These are phyloP conservation scores for Hydrophis major DNA, from an alignment of 2,797 vertebrate genomes.

Conservation along the genomic window DNA sequence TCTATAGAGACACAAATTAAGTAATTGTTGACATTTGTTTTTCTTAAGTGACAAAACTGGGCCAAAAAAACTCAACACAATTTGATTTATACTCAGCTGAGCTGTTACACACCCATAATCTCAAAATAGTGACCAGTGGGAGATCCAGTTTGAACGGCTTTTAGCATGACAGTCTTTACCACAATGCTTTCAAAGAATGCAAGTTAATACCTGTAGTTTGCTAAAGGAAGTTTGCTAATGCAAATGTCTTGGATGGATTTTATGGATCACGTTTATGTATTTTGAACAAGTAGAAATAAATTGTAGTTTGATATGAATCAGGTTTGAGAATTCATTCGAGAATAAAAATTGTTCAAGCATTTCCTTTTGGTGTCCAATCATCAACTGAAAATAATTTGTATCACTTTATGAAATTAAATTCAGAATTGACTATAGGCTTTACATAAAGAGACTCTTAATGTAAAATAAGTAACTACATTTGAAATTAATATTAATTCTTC, in stretches of 20 bases:
- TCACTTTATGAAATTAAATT: background rate
- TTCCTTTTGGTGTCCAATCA: background rate
- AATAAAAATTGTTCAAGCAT: background rate
- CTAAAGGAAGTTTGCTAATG: background rate
- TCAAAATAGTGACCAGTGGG: background rate
- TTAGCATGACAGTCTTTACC: fast-evolving
- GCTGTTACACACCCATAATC: background rate
- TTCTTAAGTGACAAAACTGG: background rate
- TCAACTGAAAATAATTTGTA: background rate
- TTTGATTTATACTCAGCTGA: background rate
- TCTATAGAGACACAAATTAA: constrained; percentile 56
- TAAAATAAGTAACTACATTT: background rate
- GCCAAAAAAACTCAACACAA: background rate
- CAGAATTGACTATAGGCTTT: background rate
- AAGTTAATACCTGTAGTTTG: background rate
- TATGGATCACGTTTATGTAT: background rate
- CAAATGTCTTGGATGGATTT: background rate
- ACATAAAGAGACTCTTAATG: background rate
- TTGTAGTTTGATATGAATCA: background rate
- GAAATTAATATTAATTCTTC: background rate
- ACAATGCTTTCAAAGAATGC: background rate
- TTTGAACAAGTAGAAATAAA: background rate
- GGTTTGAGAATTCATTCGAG: background rate
- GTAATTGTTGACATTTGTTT: no score
- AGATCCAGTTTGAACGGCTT: background rate